phyloP scores from a whole-genome alignment of 2,113 vertebrate genomes.

The Syngnathus floridae region DNA sequence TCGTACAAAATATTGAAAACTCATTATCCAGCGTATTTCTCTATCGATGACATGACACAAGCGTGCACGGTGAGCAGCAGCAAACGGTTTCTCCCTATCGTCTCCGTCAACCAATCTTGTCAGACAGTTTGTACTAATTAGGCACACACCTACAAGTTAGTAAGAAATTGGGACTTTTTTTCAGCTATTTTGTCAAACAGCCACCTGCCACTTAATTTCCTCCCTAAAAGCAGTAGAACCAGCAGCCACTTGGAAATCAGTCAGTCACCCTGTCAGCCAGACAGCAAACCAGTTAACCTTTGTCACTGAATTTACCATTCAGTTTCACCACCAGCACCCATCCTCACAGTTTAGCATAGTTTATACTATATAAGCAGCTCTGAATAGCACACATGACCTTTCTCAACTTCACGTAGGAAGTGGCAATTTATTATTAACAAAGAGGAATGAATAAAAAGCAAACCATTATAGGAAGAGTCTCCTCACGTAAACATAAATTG shows the following conservation, averaged over 20 bases:
- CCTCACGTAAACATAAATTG: constrained; percentile 50
- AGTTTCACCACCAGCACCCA: constrained; percentile 37
- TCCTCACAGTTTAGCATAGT: constrained; percentile 45
- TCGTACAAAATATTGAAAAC: not conserved
- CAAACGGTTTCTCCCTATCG: not conserved
- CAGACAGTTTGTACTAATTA: constrained; percentile 13
- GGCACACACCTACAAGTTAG: constrained; percentile 34
- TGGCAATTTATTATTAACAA: constrained; percentile 71
- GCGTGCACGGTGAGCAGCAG: not conserved
- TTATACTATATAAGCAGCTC: constrained; percentile 47
- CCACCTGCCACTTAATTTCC: constrained; percentile 42
- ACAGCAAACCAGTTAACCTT: constrained; percentile 61
- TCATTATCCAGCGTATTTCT: not conserved
- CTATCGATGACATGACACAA: not conserved
- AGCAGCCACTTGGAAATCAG: constrained; percentile 45
- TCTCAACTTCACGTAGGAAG: constrained; percentile 49
- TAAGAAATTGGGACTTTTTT: constrained; percentile 41
- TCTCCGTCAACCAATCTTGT: not conserved
- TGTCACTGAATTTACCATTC: constrained; percentile 46
- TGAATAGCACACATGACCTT: constrained; percentile 65
- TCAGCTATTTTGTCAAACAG: constrained; percentile 42
- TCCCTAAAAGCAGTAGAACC: constrained; percentile 21
- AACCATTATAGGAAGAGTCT: constrained; percentile 76
- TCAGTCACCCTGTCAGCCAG: constrained; percentile 45
- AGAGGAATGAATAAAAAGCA: constrained; percentile 81